Evolutionary conservation across 1,140 invertebrate species (phyloP), one percentile per base, ranked within the genome.

Genomic region (Sycophaga agraensis): DNA sequence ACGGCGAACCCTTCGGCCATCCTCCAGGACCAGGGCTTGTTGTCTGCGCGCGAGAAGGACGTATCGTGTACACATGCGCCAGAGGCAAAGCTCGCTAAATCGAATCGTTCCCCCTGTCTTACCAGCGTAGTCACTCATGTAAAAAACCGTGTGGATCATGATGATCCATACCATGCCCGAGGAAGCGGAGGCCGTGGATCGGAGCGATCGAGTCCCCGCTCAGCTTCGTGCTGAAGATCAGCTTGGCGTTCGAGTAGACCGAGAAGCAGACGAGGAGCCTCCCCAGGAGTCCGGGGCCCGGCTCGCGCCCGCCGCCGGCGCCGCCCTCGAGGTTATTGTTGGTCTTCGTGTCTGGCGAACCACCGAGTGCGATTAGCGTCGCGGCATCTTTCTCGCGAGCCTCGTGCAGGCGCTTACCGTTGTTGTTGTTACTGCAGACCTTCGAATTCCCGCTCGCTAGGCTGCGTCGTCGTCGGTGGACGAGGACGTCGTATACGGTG

Each of bases 141-240:
- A 84, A 64, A 73, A 81, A 12, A 79, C 42, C 5, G 75, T 73
- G 43, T 84, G 83, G 4, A 71, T 71, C 51, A 78, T 65, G 6
- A 82, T 72, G 14, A 83, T 76, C 82, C 82, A 84, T 5, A 77
- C n/a, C 79, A 84, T 83, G 14, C 75, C n/a, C 71, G 9, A 82
- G 66, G 64, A 82, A 80, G 63, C 73, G 69, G 4, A 84, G 8
- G 0, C 82, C 79, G 40, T 83, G 80, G n/a, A 84, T 75, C 0
- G 64, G 19, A 0, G 66, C 28, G 2, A 83, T 22, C 1, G 72
- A 68, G 39, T 78, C 70, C 0, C 46, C 4, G 4, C 45, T 22
- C 1, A 73, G 21, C 28, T 73, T 71, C 0, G 73, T 74, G 17
- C 59, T 46, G 8, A 80, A 75, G 35, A 79, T 74, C 6, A 68